These are phyloP conservation scores for Actinia tenebrosa DNA, from an alignment of 64 coral and sea anemone genomes.

Conservation along the genomic window DNA sequence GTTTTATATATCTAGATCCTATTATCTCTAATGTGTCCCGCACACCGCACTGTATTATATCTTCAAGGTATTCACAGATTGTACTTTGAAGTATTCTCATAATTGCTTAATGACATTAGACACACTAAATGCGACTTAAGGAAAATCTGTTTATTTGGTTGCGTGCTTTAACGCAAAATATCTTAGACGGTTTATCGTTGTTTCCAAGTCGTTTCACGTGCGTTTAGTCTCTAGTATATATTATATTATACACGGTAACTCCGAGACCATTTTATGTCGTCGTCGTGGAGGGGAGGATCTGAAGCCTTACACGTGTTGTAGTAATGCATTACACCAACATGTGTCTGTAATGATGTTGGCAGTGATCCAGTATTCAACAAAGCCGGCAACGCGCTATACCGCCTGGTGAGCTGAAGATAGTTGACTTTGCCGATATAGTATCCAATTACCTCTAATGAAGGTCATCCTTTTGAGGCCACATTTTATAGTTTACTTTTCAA, in stretches of 20 bases:
- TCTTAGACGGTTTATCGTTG: not conserved
- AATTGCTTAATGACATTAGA: not conserved
- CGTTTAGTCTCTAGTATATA: not conserved
- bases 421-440: conserved; percentile 5
- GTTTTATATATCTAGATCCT: not conserved
- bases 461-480: not conserved
- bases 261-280: not conserved
- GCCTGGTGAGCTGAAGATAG: not conserved
- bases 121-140: not conserved
- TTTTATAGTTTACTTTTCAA: not conserved
- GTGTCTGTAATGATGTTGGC: not conserved
- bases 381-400: not conserved
- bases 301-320: not conserved
- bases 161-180: not conserved
- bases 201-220: not conserved
- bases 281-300: not conserved
- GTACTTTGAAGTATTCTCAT: not conserved
- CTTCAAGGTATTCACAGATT: not conserved
- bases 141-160: not conserved
- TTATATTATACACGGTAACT: not conserved
- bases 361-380: not conserved
- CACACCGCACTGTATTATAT: not conserved
- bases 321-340: not conserved
- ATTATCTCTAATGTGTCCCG: not conserved
- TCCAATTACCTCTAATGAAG: not conserved